Evolutionary conservation across 1,140 invertebrate species (phyloP).

Genomic region (Pantala flavescens): DNA sequence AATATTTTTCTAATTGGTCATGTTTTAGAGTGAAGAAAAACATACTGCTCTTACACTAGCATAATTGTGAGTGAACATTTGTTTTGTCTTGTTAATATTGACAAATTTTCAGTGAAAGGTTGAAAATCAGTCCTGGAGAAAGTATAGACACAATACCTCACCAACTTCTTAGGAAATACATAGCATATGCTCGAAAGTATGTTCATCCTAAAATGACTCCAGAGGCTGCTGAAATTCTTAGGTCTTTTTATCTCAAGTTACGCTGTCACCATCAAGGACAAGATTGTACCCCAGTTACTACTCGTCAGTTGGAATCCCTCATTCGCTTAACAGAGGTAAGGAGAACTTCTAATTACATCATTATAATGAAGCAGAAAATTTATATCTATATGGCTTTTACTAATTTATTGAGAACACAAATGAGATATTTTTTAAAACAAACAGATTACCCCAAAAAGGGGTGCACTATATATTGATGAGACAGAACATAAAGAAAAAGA

Average conservation of each 20-base stretch:
- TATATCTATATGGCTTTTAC: slow-evolving; percentile 18
- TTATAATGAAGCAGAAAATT: slow-evolving; percentile 14
- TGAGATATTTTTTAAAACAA: too few species aligned
- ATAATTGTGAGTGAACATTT: too few species aligned
- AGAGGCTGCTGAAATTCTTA: slow-evolving; percentile 56
- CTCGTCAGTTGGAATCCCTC: slow-evolving; percentile 76
- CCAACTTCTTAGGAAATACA: slow-evolving; percentile 73
- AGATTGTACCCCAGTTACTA: slow-evolving; percentile 62
- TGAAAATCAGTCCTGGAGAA: slow-evolving; percentile 49
- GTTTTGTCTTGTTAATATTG: too few species aligned
- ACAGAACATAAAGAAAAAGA: too few species aligned
- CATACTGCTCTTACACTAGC: too few species aligned
- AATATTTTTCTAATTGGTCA: too few species aligned
- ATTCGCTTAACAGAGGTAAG: slow-evolving; percentile 71
- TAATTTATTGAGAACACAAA: too few species aligned
- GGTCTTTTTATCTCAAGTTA: slow-evolving; percentile 74
- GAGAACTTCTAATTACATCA: slow-evolving; percentile 12
- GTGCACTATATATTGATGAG: too few species aligned
- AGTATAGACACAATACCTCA: slow-evolving; percentile 60
- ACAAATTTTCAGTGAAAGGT: slow-evolving; percentile 40
- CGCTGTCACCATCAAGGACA: slow-evolving; percentile 50
- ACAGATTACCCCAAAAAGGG: too few species aligned
- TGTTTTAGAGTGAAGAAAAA: too few species aligned
- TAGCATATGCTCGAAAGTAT: slow-evolving; percentile 83
- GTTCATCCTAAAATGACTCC: slow-evolving; percentile 66